Percentiles rank a stretch among this genome's conserved stretches.
phyloP scores from a whole-genome alignment of 2,888 invertebrate species.

The Agonopterix subpropinquella region DNA sequence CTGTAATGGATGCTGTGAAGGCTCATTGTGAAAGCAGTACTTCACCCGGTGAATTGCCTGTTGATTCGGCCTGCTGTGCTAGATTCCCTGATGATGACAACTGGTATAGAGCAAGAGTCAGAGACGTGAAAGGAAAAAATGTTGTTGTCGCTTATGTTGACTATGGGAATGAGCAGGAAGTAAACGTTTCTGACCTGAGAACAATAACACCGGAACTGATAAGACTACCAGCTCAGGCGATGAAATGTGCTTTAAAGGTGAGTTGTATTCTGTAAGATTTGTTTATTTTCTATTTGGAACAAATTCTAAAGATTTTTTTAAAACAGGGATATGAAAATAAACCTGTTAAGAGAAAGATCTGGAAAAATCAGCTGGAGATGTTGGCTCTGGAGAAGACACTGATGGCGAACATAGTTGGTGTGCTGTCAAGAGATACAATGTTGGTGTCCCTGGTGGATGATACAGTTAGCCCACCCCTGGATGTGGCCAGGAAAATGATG shows the following conservation, averaged over 20 bases:
- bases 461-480: slow-evolving; percentile 66
- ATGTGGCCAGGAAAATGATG: slow-evolving; percentile 73
- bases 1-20: slow-evolving; percentile 81
- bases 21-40: slow-evolving; percentile 72
- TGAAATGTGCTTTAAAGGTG: slow-evolving; percentile 84
- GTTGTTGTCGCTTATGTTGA: slow-evolving; percentile 91
- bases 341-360: slow-evolving; percentile 71
- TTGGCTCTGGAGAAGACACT: slow-evolving; percentile 80
- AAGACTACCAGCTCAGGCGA: slow-evolving; percentile 82
- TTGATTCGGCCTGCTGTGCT: slow-evolving; percentile 84
- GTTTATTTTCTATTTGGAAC: no score
- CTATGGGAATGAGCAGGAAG: slow-evolving; percentile 95
- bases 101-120: slow-evolving; percentile 94
- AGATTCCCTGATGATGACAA: slow-evolving; percentile 85
- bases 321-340: slow-evolving; percentile 70
- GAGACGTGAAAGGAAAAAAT: slow-evolving; percentile 74
- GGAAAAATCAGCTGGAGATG: slow-evolving; percentile 80
- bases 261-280: slow-evolving; percentile 11
- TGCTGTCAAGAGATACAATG: slow-evolving; percentile 67
- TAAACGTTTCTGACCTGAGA: slow-evolving; percentile 76
- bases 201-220: slow-evolving; percentile 79
- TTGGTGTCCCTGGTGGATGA: slow-evolving; percentile 79
- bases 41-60: slow-evolving; percentile 62
- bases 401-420: slow-evolving; percentile 74
- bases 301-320: not conserved